These are phyloP conservation scores for Ips nitidus DNA, from an alignment of 1,140 invertebrate species.

Conservation along the genomic window DNA sequence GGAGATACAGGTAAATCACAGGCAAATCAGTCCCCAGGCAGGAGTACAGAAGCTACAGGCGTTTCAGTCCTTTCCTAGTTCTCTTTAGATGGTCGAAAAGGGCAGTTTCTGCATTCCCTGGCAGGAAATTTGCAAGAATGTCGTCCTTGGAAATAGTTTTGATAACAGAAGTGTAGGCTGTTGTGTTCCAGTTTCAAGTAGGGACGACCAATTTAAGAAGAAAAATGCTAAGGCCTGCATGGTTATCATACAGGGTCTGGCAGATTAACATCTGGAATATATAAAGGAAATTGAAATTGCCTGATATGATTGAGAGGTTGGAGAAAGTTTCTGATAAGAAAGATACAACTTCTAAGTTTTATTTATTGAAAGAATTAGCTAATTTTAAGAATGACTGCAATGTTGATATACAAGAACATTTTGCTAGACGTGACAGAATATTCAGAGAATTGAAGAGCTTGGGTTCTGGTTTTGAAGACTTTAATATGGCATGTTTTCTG, in stretches of 20 bases:
- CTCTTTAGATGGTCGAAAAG: too few relatives aligned
- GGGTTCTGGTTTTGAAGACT: conserved; percentile 20
- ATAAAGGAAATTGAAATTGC: conserved; percentile 22
- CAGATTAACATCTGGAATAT: conserved; percentile 24
- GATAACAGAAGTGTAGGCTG: too few relatives aligned
- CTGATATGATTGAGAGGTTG: conserved; percentile 22
- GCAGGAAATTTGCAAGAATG: too few relatives aligned
- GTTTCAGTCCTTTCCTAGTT: too few relatives aligned
- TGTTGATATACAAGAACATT: conserved; percentile 22
- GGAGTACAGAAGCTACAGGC: too few relatives aligned
- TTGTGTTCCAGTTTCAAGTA: neutral
- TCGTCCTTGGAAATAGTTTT: too few relatives aligned
- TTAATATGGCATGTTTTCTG: conserved; percentile 31
- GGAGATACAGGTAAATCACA: too few relatives aligned
- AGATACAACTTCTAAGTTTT: conserved; percentile 21
- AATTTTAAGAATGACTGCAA: conserved; percentile 5
- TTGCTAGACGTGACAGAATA: conserved; percentile 26
- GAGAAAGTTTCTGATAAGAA: conserved; percentile 21
- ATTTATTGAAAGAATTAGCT: neutral
- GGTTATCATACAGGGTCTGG: conserved; percentile 16
- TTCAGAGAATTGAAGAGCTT: conserved; percentile 25
- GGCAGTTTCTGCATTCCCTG: too few relatives aligned
- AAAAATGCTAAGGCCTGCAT: conserved; percentile 9
- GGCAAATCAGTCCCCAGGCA: too few relatives aligned
- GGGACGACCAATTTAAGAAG: neutral